Evolutionary conservation across 2,797 vertebrate species (phyloP), one percentile per base, ranked within the genome.

Genomic region (Tokudaia muenninki): DNA sequence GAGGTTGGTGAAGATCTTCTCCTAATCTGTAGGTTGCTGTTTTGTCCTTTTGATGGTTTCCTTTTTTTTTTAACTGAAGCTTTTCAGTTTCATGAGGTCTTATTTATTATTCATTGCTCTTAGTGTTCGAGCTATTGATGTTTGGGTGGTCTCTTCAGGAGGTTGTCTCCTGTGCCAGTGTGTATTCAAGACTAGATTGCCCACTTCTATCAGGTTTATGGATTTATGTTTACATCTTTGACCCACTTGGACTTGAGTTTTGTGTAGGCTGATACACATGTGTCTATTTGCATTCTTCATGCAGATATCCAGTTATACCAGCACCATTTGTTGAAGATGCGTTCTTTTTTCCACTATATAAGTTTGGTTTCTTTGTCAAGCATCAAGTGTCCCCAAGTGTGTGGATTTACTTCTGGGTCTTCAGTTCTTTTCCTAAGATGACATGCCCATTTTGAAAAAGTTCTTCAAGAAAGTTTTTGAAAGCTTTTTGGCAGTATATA

Each of bases 401-500:
- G 72, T 75, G 72, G 37, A 26, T 75, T 75, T 75, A 75, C 37
- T 29, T 77, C 44, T 50, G 44, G 44, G 13, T 77, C 75, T 77
- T 77, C 44, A 31, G 24, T 50, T 75, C 17, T 50, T 12, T 70
- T 74, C n/a, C n/a, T 77, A 22, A 57, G 72, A 61, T 77, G 75
- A 61, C 10, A 89, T 44, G 31, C 57, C 41, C 57, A 63, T 57
- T 61, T 90, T 89, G 55, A 77, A 34, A 89, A 31, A 22, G 11
- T 29, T 79, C 65, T 22, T 5, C n/a, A 84, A 14, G n/a, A 92
- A 90, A 79, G 78, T 77, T 61, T 59, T 72, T 96, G 78, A 57
- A 95, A 50, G 63, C n/a, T 31, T 93, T 96, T 82, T 61, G 41
- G 82, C 19, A 81, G 6, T 50, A 31, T 67, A 11, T 92, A 8